phyloP scores from a whole-genome alignment of 2,888 invertebrate genomes.

The Charanyca ferruginea region DNA sequence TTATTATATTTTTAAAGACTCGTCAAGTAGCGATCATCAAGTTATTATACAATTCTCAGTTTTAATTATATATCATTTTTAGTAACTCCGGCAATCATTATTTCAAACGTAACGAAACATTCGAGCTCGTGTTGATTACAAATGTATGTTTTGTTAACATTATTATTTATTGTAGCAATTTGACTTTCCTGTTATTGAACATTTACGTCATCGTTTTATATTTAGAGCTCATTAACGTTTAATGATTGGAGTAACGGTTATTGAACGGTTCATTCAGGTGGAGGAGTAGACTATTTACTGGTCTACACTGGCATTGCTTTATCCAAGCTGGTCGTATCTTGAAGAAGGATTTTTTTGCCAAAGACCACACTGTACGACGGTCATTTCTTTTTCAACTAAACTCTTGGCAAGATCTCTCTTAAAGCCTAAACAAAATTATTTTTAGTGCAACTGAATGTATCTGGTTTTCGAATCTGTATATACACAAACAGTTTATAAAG shows the following conservation, averaged over 20 bases:
- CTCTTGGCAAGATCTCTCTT: neutral
- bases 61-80: constrained; percentile 21
- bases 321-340: neutral
- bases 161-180: constrained; percentile 39
- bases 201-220: constrained; percentile 38
- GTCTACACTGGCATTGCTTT: neutral
- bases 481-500: constrained; percentile 20
- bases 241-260: constrained; percentile 31
- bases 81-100: constrained; percentile 5
- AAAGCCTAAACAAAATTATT: neutral
- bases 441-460: constrained; percentile 11
- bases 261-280: constrained; percentile 27
- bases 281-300: neutral
- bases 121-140: constrained; percentile 28
- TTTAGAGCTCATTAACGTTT: constrained; percentile 49
- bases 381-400: too few relatives aligned
- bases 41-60: too few relatives aligned
- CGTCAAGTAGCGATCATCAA: neutral
- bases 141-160: constrained; percentile 31
- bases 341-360: constrained; percentile 2
- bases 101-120: constrained; percentile 35
- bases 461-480: constrained; percentile 10
- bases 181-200: constrained; percentile 58
- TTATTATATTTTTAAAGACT: constrained; percentile 12
- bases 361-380: too few relatives aligned